Evolutionary conservation across 2,888 invertebrate species (phyloP), one percentile per base, ranked within the genome.

Genomic region (Neoitamus cyanurus): DNA sequence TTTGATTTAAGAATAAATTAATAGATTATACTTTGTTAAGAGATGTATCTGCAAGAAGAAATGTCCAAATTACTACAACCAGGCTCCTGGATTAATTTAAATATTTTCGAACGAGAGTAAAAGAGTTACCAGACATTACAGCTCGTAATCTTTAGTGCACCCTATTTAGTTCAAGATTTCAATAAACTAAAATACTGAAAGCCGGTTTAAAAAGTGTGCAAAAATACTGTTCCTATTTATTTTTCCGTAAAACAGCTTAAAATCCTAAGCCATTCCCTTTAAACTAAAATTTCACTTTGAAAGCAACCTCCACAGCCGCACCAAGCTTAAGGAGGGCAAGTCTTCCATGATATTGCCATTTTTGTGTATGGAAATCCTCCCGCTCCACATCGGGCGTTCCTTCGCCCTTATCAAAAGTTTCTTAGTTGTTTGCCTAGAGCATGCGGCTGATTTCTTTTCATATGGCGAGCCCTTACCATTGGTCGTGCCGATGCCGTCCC

Each of bases 401-500:
- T 11, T 15, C 77, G 13, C 77, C 77, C 77, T 77, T 77, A 42
- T 28, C 77, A 68, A n/a, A 80, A 80, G 68, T 58, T 70, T 68
- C 80, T 58, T 80, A 80, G 80, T 80, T 80, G 80, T 80, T 80
- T 80, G 80, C 34, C 58, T 58, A 80, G 42, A 80, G 80, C 80
- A 80, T 68, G 80, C 80, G 80, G 80, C 80, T 58, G 80, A 48
- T 80, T 80, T 68, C 80, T 34, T 80, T 80, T 80, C 80, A 80
- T 80, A 80, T 80, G 80, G 68, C 48, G 25, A 80, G 34, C 68
- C 80, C 80, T 68, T 34, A 15, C 42, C 77, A 80, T 36, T 68
- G 68, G 68, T 28, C 11, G 58, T 80, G 20, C 80, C 36, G 48
- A 58, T 11, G 48, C 68, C 75, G 25, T 78, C 68, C 34, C 80